Conservation (phyloP, 2,888 invertebrate species). For the Acanthosoma haemorrhoidale region DNA sequence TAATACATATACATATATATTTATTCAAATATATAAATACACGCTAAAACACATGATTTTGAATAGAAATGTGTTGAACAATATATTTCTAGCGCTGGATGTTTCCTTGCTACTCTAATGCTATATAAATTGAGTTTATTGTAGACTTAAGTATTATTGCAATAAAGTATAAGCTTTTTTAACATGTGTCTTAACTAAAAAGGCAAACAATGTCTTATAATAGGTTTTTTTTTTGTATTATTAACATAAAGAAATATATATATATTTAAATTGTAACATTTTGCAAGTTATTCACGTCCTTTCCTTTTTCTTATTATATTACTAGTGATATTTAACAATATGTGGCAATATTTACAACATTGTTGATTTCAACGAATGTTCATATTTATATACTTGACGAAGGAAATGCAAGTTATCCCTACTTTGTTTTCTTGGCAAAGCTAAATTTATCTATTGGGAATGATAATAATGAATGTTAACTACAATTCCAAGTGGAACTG, state of each 20-base stretch:
- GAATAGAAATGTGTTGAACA: constrained; percentile 27
- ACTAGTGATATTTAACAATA: too few species aligned
- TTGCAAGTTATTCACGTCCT: background rate
- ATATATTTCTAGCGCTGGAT: constrained; percentile 28
- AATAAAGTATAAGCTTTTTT: constrained; percentile 29
- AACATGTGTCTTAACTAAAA: constrained; percentile 30
- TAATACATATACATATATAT: constrained; percentile 13
- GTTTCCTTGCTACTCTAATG: constrained; percentile 29
- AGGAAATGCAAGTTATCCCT: too few species aligned
- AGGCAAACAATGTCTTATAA: constrained; percentile 25
- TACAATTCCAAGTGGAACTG: too few species aligned
- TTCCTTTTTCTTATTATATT: too few species aligned
- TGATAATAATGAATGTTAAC: too few species aligned
- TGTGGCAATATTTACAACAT: too few species aligned
- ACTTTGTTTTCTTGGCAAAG: too few species aligned
- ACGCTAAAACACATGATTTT: background rate
- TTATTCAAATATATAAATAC: constrained; percentile 5
- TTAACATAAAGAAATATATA: constrained; percentile 25
- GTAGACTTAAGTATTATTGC: constrained; percentile 29
- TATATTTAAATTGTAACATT: constrained; percentile 15
- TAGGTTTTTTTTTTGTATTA: constrained; percentile 19
- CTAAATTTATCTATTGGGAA: too few species aligned
- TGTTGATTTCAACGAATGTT: too few species aligned
- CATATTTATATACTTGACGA: too few species aligned
- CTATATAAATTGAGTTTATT: constrained; percentile 24